Conservation (phyloP, 2,888 invertebrate species). For the Allygus modestus region DNA sequence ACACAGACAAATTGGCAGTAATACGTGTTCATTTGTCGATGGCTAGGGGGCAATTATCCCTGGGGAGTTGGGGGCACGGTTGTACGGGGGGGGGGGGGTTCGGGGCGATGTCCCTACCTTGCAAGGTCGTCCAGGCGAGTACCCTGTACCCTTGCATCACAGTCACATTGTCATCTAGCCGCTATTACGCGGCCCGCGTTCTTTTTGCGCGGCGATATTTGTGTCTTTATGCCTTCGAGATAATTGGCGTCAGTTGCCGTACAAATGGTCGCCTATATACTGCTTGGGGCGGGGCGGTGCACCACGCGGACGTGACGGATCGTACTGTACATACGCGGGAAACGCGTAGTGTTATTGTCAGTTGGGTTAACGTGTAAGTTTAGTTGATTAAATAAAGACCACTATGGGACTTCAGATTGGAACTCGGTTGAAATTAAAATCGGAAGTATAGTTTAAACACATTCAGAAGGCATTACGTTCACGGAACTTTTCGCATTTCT, state of each 20-base stretch:
- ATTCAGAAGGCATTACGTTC: too few species aligned
- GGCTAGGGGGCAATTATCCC: constrained; percentile 31
- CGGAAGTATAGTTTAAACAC: too few species aligned
- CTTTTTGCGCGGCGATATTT: not conserved
- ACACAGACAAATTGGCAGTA: constrained; percentile 31
- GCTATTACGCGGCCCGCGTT: not conserved
- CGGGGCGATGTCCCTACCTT: constrained; percentile 1
- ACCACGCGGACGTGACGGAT: not conserved
- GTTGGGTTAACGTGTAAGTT: too few species aligned
- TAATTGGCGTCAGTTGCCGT: constrained; percentile 21
- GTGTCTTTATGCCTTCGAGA: not conserved
- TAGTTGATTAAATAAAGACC: too few species aligned
- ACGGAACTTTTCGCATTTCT: too few species aligned
- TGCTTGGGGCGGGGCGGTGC: not conserved
- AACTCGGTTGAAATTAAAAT: too few species aligned
- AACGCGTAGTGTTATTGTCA: too few species aligned
- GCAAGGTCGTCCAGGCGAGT: not conserved
- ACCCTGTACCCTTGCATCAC: too few species aligned
- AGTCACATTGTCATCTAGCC: not conserved
- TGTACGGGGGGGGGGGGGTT: not conserved
- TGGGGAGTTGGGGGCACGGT: not conserved
- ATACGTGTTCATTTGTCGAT: constrained; percentile 43
- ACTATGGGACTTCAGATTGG: too few species aligned
- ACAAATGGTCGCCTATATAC: not conserved
- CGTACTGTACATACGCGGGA: too few species aligned